Base-by-base conservation (phyloP, 2,888 invertebrate genomes). In the Chironomus tentans region DNA sequence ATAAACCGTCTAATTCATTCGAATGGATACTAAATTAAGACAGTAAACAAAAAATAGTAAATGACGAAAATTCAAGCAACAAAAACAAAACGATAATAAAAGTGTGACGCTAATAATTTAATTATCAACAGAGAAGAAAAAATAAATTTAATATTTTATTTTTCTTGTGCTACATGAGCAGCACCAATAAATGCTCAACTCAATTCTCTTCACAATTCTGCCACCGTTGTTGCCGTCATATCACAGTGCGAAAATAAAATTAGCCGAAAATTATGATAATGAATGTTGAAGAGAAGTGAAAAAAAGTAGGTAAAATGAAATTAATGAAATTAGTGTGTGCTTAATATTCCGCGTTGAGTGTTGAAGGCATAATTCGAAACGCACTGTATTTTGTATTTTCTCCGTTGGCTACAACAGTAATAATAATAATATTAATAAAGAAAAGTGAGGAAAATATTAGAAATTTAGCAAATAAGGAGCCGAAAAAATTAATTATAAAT, bases 261-360 rank as follows among this genome's bases (percentile, higher is more conserved):
- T 72, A 72, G 72, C 72, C 21, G 22, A 62, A 68, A 74, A 74
- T 65, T 74, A 74, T 74, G 74, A 22, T 74, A 74, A 74, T 74
- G 21, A 74, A 74, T 46, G 62, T 62, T n/a, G 73, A 74, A 22
- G n/a, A 56, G 56, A 38, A 38, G 38, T 38, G 56, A 56, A 56
- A 56, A 24, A 38, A 38, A 38, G 38, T 38, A 38, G 38, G 38
- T 38, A 15, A 56, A 72, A 61, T 50, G 24, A 70, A 50, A 70
- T 70, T 22, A 70, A 50, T 72, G 62, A 65, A 74, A 74, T 74
- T 74, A 74, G 68, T 74, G 68, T 65, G 56, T 61, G 18, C 72
- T 61, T 50, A 62, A 28, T 72, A 56, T 70, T 61, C 72, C 56
- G 56, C 56, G 56, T 56, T 56, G 22, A 61, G 72, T 62, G 71